Evolutionary conservation across 2,797 vertebrate genomes (phyloP), one percentile per base, ranked within the genome.

Genomic region (Tragelaphus oryx): DNA sequence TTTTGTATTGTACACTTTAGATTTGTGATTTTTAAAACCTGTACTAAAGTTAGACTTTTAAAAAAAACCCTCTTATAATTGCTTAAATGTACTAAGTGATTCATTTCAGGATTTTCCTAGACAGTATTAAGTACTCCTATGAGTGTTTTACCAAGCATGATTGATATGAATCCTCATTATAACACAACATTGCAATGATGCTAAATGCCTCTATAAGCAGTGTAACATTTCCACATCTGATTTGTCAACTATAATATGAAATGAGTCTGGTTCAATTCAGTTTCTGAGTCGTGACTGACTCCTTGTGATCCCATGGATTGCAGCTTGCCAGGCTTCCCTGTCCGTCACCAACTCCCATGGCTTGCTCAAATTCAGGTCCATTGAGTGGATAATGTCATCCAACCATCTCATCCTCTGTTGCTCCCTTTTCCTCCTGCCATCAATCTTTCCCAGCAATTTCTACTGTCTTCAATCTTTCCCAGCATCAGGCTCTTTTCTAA

Each of bases 261-360:
- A 88, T 24, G 41, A 85, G 37, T 68, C 18, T 18, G 37, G 65
- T 68, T 22, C 33, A 68, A 37, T 37, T 37, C 65, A 37, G 18
- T 68, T 37, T 68, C 33, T 68, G 65, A 68, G 33, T 68, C 0
- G 0, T 22, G 0, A 22, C 18, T 37, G 18, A 37, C 9, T 68
- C 65, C 65, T 68, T 33, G 33, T 0, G 0, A 55, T 9, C 22
- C 55, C 22, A 24, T 2, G 5, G 65, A 37, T 68, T 0, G 5
- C 33, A 37, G 20, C 65, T 22, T 0, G 0, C 10, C 33, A 68
- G 18, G 9, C 33, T 37, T 37, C 18, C 18, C 18, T 68, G 33
- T 68, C 33, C 65, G 12, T 37, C 18, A 68, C 65, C 33, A 37
- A 12, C 65, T 37, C 65, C 65, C 18, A 22, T 12, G 18, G 33